Conservation (phyloP, 1,140 invertebrate genomes). For the Galendromus occidentalis region DNA sequence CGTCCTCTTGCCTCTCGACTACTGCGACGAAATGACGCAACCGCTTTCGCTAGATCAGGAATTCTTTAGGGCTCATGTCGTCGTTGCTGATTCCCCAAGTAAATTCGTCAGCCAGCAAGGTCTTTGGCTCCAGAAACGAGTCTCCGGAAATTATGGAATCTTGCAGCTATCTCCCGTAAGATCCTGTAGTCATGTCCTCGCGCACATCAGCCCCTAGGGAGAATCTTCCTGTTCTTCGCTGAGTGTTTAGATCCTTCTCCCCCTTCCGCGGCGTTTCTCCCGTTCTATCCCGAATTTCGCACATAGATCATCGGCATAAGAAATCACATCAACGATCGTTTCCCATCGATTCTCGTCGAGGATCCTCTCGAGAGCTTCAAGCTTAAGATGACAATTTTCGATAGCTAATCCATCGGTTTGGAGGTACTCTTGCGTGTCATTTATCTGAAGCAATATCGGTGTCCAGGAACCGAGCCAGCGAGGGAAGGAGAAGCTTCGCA, state of each 20-base stretch:
- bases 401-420: conserved; percentile 8
- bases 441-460: background rate
- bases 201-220: background rate
- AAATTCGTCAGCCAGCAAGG: background rate
- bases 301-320: background rate
- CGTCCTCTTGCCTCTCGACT: background rate
- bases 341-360: background rate
- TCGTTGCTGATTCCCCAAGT: background rate
- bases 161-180: background rate
- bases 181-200: background rate
- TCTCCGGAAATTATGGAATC: background rate
- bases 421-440: conserved; percentile 4
- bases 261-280: background rate
- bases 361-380: background rate
- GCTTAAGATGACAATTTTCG: conserved; percentile 1
- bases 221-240: too few relatives aligned
- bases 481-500: conserved; percentile 6
- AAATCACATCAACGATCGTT: background rate
- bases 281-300: background rate
- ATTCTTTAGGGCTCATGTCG: background rate
- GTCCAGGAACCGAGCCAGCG: background rate
- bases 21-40: background rate
- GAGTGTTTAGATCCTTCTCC: background rate
- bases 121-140: background rate
- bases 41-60: conserved; percentile 6